Evolutionary conservation across 2,797 vertebrate genomes (phyloP).

Genomic region (Clangula hyemalis): DNA sequence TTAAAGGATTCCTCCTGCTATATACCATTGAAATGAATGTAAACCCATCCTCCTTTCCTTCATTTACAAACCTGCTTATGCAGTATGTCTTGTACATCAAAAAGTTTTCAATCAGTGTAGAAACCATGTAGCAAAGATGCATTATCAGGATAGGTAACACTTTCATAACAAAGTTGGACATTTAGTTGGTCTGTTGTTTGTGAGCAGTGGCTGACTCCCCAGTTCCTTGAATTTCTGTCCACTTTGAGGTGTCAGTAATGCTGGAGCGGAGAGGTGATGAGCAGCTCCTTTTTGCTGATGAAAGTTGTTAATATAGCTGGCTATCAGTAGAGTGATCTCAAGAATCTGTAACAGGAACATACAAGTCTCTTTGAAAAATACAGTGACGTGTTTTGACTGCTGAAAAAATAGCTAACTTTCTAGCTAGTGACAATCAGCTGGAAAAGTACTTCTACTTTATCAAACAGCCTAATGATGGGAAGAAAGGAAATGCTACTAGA

Average conservation of each 20-base stretch:
- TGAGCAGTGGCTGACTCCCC: conserved; percentile 83
- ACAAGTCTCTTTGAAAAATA: conserved; percentile 56
- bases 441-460: conserved; percentile 52
- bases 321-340: conserved; percentile 93
- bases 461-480: conserved; percentile 18
- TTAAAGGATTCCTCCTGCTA: background rate
- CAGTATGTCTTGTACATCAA: background rate
- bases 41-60: background rate
- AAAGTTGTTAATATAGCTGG: conserved; percentile 93
- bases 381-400: conserved; percentile 66
- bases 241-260: conserved; percentile 83
- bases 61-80: background rate
- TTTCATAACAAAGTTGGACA: conserved; percentile 90
- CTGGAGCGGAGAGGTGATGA: conserved; percentile 93
- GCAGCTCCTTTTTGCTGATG: conserved; percentile 90
- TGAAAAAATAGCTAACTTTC: conserved; percentile 62
- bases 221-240: conserved; percentile 82
- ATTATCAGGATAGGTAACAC: background rate
- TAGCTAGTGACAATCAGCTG: conserved; percentile 52
- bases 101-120: background rate
- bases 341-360: conserved; percentile 85
- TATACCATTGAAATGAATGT: background rate
- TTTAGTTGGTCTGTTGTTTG: conserved; percentile 87
- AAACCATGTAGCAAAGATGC: background rate
- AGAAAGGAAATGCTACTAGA: conserved; percentile 26